Conservation (phyloP, 1,140 invertebrate species). For the Solenopsis fugax region DNA sequence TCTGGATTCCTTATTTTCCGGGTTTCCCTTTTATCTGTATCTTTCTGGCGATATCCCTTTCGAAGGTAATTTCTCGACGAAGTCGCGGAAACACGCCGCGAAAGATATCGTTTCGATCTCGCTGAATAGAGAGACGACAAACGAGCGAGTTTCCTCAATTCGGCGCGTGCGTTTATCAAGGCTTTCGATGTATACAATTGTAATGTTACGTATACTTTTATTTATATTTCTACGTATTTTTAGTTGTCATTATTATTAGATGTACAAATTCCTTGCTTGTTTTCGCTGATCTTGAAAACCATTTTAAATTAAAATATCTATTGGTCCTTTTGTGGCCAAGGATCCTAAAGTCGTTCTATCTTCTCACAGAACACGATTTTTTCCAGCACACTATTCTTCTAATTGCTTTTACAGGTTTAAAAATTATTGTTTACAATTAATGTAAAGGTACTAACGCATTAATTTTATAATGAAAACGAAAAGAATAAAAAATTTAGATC, state of each 20-base stretch:
- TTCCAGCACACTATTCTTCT: too few relatives aligned
- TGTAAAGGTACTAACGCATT: too few relatives aligned
- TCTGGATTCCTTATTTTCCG: neutral
- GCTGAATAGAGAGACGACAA: neutral
- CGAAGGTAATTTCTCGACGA: neutral
- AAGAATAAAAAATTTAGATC: too few relatives aligned
- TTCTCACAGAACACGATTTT: too few relatives aligned
- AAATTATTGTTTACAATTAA: too few relatives aligned
- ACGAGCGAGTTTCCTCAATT: neutral
- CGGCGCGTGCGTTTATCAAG: neutral
- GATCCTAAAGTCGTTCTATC: too few relatives aligned
- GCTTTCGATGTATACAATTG: neutral
- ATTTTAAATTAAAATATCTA: too few relatives aligned
- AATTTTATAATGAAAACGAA: too few relatives aligned
- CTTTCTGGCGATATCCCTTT: neutral
- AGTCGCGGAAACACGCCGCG: neutral
- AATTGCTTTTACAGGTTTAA: too few relatives aligned
- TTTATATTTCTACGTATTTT: neutral
- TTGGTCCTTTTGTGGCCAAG: too few relatives aligned
- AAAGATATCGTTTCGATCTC: neutral
- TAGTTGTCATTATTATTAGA: neutral
- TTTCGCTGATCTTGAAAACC: too few relatives aligned
- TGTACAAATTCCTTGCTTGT: too few relatives aligned
- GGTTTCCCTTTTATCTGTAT: neutral
- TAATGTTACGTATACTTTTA: neutral